These are phyloP conservation scores for Plagodis dolabraria DNA, from an alignment of 2,888 invertebrate genomes.

Conservation along the genomic window DNA sequence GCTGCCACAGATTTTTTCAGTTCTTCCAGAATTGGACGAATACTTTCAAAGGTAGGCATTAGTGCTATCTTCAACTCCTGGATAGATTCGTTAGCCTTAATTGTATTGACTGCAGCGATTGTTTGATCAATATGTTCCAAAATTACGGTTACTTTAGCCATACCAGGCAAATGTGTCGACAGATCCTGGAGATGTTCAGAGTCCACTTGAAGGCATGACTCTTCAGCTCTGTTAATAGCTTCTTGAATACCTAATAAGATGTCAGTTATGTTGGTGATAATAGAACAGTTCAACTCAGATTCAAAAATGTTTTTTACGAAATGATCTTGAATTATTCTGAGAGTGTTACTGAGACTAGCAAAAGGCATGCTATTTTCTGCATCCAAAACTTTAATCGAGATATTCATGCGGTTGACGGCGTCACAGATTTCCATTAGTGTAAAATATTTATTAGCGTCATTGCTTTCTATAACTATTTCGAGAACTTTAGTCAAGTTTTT, in stretches of 20 bases:
- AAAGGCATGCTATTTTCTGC: constrained; percentile 57
- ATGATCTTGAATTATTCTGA: constrained; percentile 63
- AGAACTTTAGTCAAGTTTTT: constrained; percentile 83
- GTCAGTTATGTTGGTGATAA: constrained; percentile 62
- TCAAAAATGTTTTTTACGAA: constrained; percentile 64
- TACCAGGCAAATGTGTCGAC: constrained; percentile 35
- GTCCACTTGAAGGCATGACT: constrained; percentile 56
- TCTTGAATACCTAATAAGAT: constrained; percentile 61
- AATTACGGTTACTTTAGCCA: constrained; percentile 55
- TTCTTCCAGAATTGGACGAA: constrained; percentile 69
- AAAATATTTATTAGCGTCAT: constrained; percentile 72
- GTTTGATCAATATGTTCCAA: constrained; percentile 68
- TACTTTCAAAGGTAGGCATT: constrained; percentile 57
- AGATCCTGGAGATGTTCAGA: constrained; percentile 63
- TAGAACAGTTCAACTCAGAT: constrained; percentile 61
- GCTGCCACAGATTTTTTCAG: constrained; percentile 65
- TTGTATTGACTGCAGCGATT: constrained; percentile 62
- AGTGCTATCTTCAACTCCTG: constrained; percentile 47
- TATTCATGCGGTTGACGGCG: constrained; percentile 65
- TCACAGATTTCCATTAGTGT: constrained; percentile 70
- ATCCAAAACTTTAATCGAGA: constrained; percentile 62
- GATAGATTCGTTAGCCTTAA: constrained; percentile 58
- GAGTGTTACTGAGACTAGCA: constrained; percentile 65
- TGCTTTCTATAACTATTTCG: constrained; percentile 83
- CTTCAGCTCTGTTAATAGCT: constrained; percentile 63